Evolutionary conservation across 1,140 invertebrate species (phyloP).

Genomic region (Coenobita brevimanus): DNA sequence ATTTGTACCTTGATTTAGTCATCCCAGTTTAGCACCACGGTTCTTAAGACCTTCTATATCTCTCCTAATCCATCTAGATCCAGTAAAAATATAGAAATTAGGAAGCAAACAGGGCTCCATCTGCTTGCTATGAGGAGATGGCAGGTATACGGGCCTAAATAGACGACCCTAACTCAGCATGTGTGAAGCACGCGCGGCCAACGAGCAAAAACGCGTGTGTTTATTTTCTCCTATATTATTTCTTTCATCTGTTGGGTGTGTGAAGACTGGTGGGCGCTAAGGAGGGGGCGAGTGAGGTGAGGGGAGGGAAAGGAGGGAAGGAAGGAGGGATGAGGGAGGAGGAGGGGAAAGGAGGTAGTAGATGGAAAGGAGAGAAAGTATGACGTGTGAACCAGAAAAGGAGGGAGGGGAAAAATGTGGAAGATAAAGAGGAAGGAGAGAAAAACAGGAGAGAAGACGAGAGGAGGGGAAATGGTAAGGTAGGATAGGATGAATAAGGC

Average conservation of each 20-base stretch:
- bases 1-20: no score
- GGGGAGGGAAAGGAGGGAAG: neutral
- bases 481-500: neutral
- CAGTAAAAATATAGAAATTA: no score
- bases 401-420: no score
- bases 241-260: constrained; percentile 43
- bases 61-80: no score
- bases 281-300: constrained; percentile 1
- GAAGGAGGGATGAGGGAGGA: neutral
- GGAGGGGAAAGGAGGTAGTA: neutral
- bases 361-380: no score
- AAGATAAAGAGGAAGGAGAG: neutral
- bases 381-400: neutral
- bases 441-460: neutral
- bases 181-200: constrained; percentile 32
- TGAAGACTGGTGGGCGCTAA: constrained; percentile 1
- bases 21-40: no score
- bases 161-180: no score
- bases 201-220: constrained; percentile 34
- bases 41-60: no score
- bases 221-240: constrained; percentile 60
- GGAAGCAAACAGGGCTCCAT: no score
- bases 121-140: no score
- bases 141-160: no score
- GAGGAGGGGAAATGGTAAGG: neutral